Base-by-base conservation (phyloP, 2,113 vertebrate species). In the Buteo buteo region DNA sequence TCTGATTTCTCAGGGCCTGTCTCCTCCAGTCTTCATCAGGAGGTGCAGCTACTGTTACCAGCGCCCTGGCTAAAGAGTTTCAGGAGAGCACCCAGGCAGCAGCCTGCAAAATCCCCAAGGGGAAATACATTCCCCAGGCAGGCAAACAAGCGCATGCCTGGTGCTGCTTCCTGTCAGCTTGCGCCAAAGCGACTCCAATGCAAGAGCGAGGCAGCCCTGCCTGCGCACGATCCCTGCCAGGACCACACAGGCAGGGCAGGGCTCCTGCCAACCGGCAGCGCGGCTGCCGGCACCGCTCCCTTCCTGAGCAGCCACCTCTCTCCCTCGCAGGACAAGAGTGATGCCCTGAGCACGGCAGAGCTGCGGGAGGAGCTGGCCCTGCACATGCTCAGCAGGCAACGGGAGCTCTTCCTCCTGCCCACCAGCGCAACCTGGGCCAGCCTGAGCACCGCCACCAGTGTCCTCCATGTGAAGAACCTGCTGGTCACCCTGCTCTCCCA, bases 321-420 rank as follows among this genome's bases (percentile, higher is more conserved):
- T 82, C 55, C 78, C 58, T 61, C 8, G 4, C 96, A 99, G 99
- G 99, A 99, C 89, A 98, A 98, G 88, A 97, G 95, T 0, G 70
- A 97, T 3, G 99, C 99, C 5, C 89, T 98, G 84, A 98, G 97
- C 8, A 11, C 98, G 16, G 94, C 97, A 1, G 98, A 99, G 96
- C 98, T 99, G 69, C 97, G 86, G 24, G 97, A 97, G 16, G 98
- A 98, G 49, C 97, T 99, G 96, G 98, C 97, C 38, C 97, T 99
- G 89, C 97, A 97, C 69, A 86, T 85, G 0, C 11, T 98, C 62
- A 50, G 87, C 0, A 82, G 76, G 36, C 97, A 98, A 52, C 98
- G 98, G 76, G 98, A 98, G 79, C 71, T 99, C 82, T 99, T 99
- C 95, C 93, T 99, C 49, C 71, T 99, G 91, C 98, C 98, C 4